A percentile compares a stretch with the other conserved stretches of the same genome.
phyloP scores from a whole-genome alignment of 2,888 invertebrate genomes.

The Cosmia pyralina region DNA sequence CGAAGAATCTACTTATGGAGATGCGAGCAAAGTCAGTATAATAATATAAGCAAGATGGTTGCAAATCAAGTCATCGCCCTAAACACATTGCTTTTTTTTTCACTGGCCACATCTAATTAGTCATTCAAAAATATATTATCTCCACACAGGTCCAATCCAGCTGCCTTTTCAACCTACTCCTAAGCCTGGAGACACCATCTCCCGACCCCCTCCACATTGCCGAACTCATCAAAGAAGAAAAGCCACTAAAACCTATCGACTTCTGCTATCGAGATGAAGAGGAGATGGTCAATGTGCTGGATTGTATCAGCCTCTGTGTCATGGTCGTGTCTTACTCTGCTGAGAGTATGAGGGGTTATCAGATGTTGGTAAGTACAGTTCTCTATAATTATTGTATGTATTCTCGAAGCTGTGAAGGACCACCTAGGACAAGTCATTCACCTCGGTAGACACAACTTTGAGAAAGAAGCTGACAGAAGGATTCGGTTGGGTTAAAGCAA shows the following conservation, averaged over 20 bases:
- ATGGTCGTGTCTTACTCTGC: constrained; percentile 99
- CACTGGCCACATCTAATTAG: not conserved
- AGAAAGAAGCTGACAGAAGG: too few relatives aligned
- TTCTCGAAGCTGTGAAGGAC: too few relatives aligned
- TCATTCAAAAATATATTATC: not conserved
- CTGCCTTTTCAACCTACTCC: constrained; percentile 96
- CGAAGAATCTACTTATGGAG: constrained; percentile 95
- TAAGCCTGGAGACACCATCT: constrained; percentile 98
- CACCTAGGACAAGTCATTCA: too few relatives aligned
- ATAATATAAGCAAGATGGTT: not conserved
- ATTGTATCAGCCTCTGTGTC: constrained; percentile 99
- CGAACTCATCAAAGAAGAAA: constrained; percentile 97
- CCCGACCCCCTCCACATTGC: constrained; percentile 98
- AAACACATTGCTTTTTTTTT: not conserved
- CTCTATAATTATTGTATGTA: too few relatives aligned
- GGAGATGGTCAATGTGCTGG: constrained; percentile 98
- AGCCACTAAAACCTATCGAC: constrained; percentile 98
- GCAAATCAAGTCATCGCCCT: not conserved
- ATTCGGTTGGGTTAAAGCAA: too few relatives aligned
- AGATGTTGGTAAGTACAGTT: constrained; percentile 94
- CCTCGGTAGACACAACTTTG: too few relatives aligned
- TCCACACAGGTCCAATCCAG: constrained; percentile 94
- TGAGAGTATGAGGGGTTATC: constrained; percentile 97
- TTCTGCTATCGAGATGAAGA: constrained; percentile 99
- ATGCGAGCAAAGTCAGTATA: constrained; percentile 95